These are phyloP conservation scores for Labeo catla DNA, from an alignment of 2,113 vertebrate species.

Conservation along the genomic window DNA sequence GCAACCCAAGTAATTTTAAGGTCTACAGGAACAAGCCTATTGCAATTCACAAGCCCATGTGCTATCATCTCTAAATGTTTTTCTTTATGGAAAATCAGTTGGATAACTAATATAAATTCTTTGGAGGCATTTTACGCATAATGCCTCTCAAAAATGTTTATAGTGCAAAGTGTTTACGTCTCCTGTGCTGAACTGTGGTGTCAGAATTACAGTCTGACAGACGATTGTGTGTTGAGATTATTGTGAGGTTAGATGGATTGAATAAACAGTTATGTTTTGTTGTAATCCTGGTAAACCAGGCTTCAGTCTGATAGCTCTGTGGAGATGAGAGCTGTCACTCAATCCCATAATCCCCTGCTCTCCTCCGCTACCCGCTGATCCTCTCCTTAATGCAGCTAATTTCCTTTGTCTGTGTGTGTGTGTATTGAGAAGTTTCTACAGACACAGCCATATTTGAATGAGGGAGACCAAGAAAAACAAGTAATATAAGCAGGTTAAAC, in stretches of 20 bases:
- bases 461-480: not conserved
- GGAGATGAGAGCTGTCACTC: conserved; percentile 77
- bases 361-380: conserved; percentile 80
- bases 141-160: not conserved
- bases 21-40: not conserved
- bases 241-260: conserved; percentile 41
- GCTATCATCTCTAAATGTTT: not conserved
- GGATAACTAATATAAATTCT: not conserved
- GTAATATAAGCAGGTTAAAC: not conserved
- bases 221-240: conserved; percentile 34
- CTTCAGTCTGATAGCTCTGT: conserved; percentile 71
- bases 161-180: conserved; percentile 5
- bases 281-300: conserved; percentile 70
- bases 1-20: not conserved
- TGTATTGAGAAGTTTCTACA: conserved; percentile 10
- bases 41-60: not conserved
- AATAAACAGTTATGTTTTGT: conserved; percentile 70
- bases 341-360: conserved; percentile 75
- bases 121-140: not conserved
- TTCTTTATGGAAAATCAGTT: not conserved
- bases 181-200: conserved; percentile 5
- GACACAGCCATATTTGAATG: not conserved
- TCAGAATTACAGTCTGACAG: conserved; percentile 32
- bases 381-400: conserved; percentile 82
- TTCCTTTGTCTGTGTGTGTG: conserved; percentile 60